A percentile compares a stretch with the other conserved stretches of the same genome.
Evolutionary conservation across 2,888 invertebrate genomes (phyloP).

Genomic region (Hyalella azteca): DNA sequence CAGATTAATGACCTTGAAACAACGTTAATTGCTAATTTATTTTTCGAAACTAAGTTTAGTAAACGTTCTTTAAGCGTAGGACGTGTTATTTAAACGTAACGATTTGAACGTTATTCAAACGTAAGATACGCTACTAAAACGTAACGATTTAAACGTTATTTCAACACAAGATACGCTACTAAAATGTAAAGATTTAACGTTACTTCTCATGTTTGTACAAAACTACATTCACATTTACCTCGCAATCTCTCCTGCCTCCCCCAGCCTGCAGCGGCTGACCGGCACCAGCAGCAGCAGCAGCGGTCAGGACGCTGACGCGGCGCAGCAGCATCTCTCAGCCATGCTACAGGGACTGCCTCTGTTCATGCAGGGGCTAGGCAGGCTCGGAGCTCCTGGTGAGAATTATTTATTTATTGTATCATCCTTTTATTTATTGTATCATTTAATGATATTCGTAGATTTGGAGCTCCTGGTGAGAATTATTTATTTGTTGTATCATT

Average conservation of each 20-base stretch:
- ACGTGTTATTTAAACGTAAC: too few species aligned
- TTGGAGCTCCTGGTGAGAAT: constrained; percentile 47
- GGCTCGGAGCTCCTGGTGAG: constrained; percentile 49
- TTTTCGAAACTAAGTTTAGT: too few species aligned
- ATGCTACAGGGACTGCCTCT: constrained; percentile 55
- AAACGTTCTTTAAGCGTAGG: too few species aligned
- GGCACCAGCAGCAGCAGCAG: constrained; percentile 36
- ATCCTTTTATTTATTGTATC: neutral
- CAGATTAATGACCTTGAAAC: too few species aligned
- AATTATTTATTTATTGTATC: neutral
- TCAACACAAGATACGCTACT: too few species aligned
- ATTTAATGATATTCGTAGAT: too few species aligned
- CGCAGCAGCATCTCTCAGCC: constrained; percentile 47
- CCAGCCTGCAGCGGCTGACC: constrained; percentile 1
- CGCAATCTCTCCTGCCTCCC: constrained; percentile 14
- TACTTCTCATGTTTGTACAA: too few species aligned
- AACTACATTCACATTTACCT: neutral
- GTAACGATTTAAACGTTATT: too few species aligned
- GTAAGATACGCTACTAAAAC: too few species aligned
- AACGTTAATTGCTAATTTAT: too few species aligned
- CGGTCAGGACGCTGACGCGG: constrained; percentile 43
- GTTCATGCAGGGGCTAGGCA: constrained; percentile 48
- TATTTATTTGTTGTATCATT: neutral
- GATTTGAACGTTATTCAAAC: too few species aligned
- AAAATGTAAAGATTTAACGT: too few species aligned